phyloP scores from a whole-genome alignment of 2,797 vertebrate species.

The Lepus oiostolus region DNA sequence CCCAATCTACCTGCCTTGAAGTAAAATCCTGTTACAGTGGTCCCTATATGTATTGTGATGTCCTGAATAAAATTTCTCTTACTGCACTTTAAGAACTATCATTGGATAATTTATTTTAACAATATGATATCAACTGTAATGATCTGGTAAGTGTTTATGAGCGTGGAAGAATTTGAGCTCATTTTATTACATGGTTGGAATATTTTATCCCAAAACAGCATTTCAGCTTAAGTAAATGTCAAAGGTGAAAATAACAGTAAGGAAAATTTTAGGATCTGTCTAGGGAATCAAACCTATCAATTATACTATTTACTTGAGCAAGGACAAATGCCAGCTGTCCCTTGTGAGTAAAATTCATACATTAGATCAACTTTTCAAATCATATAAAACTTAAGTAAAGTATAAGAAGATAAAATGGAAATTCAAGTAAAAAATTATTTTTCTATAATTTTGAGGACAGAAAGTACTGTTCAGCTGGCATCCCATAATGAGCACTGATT shows the following conservation, averaged over 20 bases:
- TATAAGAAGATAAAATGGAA: not conserved
- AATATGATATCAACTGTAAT: not conserved
- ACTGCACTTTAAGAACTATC: too few species aligned
- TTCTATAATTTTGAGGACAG: not conserved
- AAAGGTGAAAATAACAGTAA: not conserved
- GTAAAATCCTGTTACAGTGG: too few species aligned
- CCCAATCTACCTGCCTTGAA: not conserved
- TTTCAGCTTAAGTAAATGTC: not conserved
- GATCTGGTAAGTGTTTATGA: not conserved
- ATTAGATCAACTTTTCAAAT: slow-evolving; percentile 4
- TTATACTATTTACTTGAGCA: too few species aligned
- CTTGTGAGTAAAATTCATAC: not conserved
- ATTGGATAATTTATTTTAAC: not conserved
- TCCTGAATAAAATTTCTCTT: not conserved
- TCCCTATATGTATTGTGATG: not conserved
- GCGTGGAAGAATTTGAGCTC: not conserved
- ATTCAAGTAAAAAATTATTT: not conserved
- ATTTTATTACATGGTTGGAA: not conserved
- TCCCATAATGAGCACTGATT: too few species aligned
- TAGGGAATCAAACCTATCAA: not conserved
- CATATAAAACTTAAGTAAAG: not conserved
- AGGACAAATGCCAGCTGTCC: not conserved
- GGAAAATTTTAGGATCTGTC: not conserved
- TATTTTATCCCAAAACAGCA: not conserved
- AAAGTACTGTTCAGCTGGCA: not conserved